Percentiles rank a stretch among this genome's conserved stretches.
phyloP scores from a whole-genome alignment of 2,113 vertebrate species.

The Hoplias malabaricus region DNA sequence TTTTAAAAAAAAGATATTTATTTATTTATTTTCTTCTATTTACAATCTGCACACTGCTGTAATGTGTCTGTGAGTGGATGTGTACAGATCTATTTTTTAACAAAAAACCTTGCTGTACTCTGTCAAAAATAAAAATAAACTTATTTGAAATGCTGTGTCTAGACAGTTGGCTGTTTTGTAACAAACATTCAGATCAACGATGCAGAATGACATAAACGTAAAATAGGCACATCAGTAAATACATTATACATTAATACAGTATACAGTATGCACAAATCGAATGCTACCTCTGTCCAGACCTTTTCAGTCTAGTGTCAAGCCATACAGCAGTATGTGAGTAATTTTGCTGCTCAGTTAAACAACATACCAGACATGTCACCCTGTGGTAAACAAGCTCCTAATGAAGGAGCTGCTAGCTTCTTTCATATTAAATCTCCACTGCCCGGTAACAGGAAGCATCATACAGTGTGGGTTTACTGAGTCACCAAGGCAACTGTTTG shows the following conservation, averaged over 20 bases:
- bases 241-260: no score
- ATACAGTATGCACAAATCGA: background rate
- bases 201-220: background rate
- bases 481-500: constrained; percentile 38
- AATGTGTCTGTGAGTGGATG: background rate
- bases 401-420: background rate
- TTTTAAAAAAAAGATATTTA: constrained; percentile 10
- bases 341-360: background rate
- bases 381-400: constrained; percentile 28
- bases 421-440: constrained; percentile 36
- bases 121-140: background rate
- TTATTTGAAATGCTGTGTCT: background rate
- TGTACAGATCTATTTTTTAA: background rate
- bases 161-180: background rate
- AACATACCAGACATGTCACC: background rate
- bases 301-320: background rate
- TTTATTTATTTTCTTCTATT: constrained; percentile 41
- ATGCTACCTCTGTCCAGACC: background rate
- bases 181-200: background rate
- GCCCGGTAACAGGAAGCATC: background rate
- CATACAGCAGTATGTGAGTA: background rate
- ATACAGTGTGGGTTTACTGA: constrained; percentile 35
- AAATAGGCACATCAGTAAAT: background rate
- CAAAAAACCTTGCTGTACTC: background rate
- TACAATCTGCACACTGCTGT: background rate